Conservation (phyloP, 2,888 invertebrate species). For the Exephanes ischioxanthus region DNA sequence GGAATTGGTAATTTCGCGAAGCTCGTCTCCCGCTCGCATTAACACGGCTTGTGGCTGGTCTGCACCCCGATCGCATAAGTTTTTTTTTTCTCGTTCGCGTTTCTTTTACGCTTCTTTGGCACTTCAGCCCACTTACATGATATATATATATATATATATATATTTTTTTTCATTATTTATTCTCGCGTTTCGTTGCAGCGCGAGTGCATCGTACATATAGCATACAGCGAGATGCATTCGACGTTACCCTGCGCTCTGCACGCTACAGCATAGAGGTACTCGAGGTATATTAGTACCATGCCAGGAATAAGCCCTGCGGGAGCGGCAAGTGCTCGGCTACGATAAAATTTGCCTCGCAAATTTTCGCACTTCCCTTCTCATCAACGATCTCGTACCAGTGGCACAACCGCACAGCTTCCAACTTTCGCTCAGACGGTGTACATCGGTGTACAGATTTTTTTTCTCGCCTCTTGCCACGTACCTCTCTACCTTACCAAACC, state of each 20-base stretch:
- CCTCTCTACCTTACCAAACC: slow-evolving; percentile 11
- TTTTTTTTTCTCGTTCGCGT: slow-evolving; percentile 18
- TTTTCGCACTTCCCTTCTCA: slow-evolving; percentile 60
- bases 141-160: background rate
- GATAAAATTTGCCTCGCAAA: slow-evolving; percentile 66
- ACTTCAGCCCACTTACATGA: slow-evolving; percentile 51
- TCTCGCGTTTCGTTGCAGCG: slow-evolving; percentile 43
- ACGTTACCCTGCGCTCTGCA: slow-evolving; percentile 2
- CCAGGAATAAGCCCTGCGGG: slow-evolving; percentile 49
- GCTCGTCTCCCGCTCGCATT: slow-evolving; percentile 49
- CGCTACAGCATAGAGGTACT: slow-evolving; percentile 22
- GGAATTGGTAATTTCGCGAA: slow-evolving; percentile 68
- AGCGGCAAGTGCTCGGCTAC: slow-evolving; percentile 59
- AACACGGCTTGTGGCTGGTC: slow-evolving; percentile 17
- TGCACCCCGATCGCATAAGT: slow-evolving; percentile 42
- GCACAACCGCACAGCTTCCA: slow-evolving; percentile 8
- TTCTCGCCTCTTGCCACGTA: slow-evolving; percentile 56
- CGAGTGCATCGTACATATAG: slow-evolving; percentile 19
- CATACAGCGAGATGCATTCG: slow-evolving; percentile 47
- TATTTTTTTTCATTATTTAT: slow-evolving; percentile 60
- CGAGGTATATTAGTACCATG: slow-evolving; percentile 42
- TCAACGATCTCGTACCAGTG: background rate
- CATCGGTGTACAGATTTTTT: slow-evolving; percentile 28
- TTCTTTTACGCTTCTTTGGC: slow-evolving; percentile 53
- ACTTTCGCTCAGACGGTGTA: slow-evolving; percentile 30